Conservation (phyloP, 2,888 invertebrate species). For the Caenorhabditis sinica region DNA sequence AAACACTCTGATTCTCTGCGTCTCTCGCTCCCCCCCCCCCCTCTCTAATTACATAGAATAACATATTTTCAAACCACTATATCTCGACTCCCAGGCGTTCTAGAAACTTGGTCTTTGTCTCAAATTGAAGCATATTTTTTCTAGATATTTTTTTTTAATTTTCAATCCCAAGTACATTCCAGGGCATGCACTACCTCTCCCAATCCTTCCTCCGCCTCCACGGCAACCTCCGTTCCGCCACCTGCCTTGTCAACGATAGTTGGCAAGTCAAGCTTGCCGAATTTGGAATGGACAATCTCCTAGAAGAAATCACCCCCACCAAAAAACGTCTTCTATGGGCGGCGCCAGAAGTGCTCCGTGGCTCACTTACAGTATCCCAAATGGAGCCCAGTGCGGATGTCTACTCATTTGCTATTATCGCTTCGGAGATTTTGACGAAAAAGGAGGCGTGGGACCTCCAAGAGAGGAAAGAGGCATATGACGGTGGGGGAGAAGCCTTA, state of each 20-base stretch:
- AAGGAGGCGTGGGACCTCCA: constrained; percentile 77
- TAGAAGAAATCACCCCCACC: constrained; percentile 44
- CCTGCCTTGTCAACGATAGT: constrained; percentile 78
- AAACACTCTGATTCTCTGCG: too few species aligned
- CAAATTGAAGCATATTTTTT: background rate
- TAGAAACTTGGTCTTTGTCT: background rate
- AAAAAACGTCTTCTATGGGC: constrained; percentile 73
- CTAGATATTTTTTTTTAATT: too few species aligned
- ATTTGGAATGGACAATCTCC: constrained; percentile 50
- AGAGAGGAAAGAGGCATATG: constrained; percentile 69
- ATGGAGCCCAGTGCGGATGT: constrained; percentile 75
- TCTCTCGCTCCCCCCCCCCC: too few species aligned
- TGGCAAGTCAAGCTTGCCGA: constrained; percentile 74
- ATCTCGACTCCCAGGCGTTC: background rate
- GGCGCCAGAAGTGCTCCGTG: constrained; percentile 78
- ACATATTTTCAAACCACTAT: background rate
- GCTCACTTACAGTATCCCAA: constrained; percentile 39
- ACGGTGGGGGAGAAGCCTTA: constrained; percentile 51
- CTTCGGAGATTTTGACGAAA: constrained; percentile 78
- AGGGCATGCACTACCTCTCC: constrained; percentile 73
- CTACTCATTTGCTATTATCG: constrained; percentile 80
- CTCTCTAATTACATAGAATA: background rate
- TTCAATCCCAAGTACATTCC: background rate
- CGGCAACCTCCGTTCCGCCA: constrained; percentile 71
- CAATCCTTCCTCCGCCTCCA: constrained; percentile 71